Percentiles rank a stretch among this genome's conserved stretches.
phyloP scores from a whole-genome alignment of 2,113 vertebrate genomes.

The Paradoxurus hermaphroditus region DNA sequence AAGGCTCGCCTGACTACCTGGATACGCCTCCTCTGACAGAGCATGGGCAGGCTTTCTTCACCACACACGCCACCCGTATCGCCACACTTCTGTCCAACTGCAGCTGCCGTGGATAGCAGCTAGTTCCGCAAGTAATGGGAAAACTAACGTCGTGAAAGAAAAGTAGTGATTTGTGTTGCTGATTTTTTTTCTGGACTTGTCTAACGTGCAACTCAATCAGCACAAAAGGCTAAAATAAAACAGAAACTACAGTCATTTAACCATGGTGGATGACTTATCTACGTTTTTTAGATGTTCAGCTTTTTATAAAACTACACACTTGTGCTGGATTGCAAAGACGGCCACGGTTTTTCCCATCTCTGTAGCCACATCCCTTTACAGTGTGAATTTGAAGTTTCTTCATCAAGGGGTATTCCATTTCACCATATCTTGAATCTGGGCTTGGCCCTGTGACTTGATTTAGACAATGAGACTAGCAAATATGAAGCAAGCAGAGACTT shows the following conservation, averaged over 20 bases:
- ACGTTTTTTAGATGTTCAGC: not conserved
- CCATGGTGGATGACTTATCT: not conserved
- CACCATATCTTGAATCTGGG: not conserved
- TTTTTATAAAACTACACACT: not conserved
- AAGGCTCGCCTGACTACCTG: not conserved
- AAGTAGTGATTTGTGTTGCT: not conserved
- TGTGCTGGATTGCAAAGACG: not conserved
- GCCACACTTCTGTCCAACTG: not conserved
- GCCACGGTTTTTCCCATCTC: not conserved
- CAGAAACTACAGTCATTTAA: not conserved
- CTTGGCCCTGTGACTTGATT: not conserved
- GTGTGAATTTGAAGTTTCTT: not conserved
- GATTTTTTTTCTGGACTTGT: not conserved
- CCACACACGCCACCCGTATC: rapidly evolving
- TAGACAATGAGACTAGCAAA: not conserved
- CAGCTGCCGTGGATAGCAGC: not conserved
- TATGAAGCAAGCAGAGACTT: not conserved
- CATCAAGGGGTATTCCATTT: not conserved
- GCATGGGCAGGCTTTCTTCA: rapidly evolving
- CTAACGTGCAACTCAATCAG: not conserved
- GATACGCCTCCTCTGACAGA: not conserved
- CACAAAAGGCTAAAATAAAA: not conserved
- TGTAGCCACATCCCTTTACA: not conserved
- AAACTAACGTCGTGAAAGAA: not conserved
- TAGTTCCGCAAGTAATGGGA: not conserved